Evolutionary conservation across 2,888 invertebrate species (phyloP), one percentile per base, ranked within the genome.

Genomic region (Deilephila elpenor): DNA sequence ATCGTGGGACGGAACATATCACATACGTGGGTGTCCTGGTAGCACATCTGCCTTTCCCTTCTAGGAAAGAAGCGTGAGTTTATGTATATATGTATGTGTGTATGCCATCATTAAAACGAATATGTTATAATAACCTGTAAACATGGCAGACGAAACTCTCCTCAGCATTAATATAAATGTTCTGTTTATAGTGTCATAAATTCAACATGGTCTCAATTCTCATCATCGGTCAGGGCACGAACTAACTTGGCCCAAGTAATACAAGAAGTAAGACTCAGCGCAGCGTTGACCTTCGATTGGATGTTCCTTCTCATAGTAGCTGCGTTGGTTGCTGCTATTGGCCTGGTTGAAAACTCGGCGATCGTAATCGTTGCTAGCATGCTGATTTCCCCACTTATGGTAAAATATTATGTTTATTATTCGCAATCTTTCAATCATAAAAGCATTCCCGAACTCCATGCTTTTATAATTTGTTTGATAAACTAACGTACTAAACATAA

Each of bases 381-480:
- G 97, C 94, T 97, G 25, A 97, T 97, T 74, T 97, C 97, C 0
- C 97, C 97, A 0, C 92, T 97, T 61, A 97, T 97, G 97, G 97
- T 97, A 88, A 29, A 51, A 8, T 51, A n/a, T 11, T 7, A 37
- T 37, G 8, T 37, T 37, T 8, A 37, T 37, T 8, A 37, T 37
- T 37, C 2, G 11, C 37, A 37, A 37, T 37, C 0, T 25, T 25
- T 25, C 25, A 25, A 25, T 25, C 25, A 25, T 25, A 1, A 25
- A 25, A 25, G 25, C 25, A 25, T 25, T 25, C 25, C 25, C 25
- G 25, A 11, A 11, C 11, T 11, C 44, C 44, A 11, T 44, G 11
- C 14, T 14, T 44, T 44, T 14, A 37, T 0, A 11, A 44, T 44
- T 44, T 44, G 0, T 11, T 44, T 44, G 11, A 14, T 14, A 44